Evolutionary conservation across 30 jellyfish, hydroid and myxozoan species (phyloP), one percentile per base, ranked within the genome.

Genomic region (Aurelia aurita): DNA sequence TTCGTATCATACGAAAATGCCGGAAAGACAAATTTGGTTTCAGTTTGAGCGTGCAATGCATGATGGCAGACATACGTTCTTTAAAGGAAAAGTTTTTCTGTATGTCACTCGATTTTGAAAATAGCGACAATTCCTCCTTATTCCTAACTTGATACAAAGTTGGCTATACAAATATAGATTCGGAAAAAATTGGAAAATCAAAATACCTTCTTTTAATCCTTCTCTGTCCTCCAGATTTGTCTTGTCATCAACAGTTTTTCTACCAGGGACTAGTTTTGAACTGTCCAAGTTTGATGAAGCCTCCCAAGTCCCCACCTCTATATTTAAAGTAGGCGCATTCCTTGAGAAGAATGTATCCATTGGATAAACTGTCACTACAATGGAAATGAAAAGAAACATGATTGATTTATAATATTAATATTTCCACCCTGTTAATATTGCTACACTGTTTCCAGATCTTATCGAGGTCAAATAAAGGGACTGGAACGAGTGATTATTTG

Each of bases 1-100:
- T 19, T 66, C 1, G 78, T 29, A 66, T 66, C 78, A 66, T 66
- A 66, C 78, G 78, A 66, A 66, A 66, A 12, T n/a, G 78, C 58
- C 78, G 55, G 44, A 66, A 35, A 66, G 39, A 4, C 39, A 31
- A 31, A 31, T 31, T 31, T 31, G n/a, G n/a, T n/a, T n/a, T n/a
- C n/a, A n/a, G n/a, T n/a, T n/a, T n/a, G n/a, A n/a, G n/a, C n/a
- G n/a, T n/a, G n/a, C n/a, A n/a, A n/a, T n/a, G n/a, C n/a, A n/a
- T n/a, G n/a, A n/a, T n/a, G n/a, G n/a, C n/a, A n/a, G n/a, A n/a
- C n/a, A n/a, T n/a, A n/a, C n/a, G n/a, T n/a, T n/a, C n/a, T n/a
- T 32, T 32, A 32, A 32, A 32, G 44, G 44, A 32, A 32, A 32
- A 32, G 44, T 32, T 32, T 32, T 4, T 4, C 2, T 32, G 44